Evolutionary conservation across 2,888 invertebrate genomes (phyloP), one percentile per base, ranked within the genome.

Genomic region (Geophilus truncorum): DNA sequence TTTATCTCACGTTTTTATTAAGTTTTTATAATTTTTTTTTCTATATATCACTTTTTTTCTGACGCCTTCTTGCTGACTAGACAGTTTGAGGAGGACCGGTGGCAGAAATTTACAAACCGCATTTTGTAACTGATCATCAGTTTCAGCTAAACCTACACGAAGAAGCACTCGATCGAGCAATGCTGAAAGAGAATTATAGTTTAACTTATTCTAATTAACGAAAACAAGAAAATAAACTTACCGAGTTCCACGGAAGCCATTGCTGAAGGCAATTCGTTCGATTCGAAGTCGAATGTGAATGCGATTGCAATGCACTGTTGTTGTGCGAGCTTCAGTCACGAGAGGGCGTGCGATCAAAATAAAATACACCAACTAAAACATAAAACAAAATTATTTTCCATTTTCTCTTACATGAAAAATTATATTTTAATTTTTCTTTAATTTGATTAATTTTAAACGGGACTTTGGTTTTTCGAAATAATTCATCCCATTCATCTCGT

Each of bases 111-210:
- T 92, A 80, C 89, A 91, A 32, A 97, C 91, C 81, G 93, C 92
- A 85, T 90, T 91, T 87, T 96, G 93, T 81, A 97, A 89, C 86
- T 96, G 93, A 80, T 95, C 94, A 88, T 97, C 97, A 6, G 92
- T 92, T 84, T 96, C 95, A 0, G 95, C 94, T 84, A 93, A 93
- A 21, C 96, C 96, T 84, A 97, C 90, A 78, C 96, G 91, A 81
- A 97, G 88, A 85, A 97, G 93, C 15, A 97, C 96, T 83, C 96
- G 90, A 87, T 97, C 97, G 86, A 97, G 89, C 78, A 97, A 90
- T 87, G 93, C 95, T 95, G 85, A n/a, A n/a, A n/a, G n/a, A n/a
- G n/a, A n/a, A n/a, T n/a, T n/a, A n/a, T n/a, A n/a, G n/a, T n/a
- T n/a, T n/a, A n/a, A n/a, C n/a, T n/a, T n/a, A n/a, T n/a, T n/a